phyloP scores from a whole-genome alignment of 1,140 invertebrate species.

The Aricia agestis region DNA sequence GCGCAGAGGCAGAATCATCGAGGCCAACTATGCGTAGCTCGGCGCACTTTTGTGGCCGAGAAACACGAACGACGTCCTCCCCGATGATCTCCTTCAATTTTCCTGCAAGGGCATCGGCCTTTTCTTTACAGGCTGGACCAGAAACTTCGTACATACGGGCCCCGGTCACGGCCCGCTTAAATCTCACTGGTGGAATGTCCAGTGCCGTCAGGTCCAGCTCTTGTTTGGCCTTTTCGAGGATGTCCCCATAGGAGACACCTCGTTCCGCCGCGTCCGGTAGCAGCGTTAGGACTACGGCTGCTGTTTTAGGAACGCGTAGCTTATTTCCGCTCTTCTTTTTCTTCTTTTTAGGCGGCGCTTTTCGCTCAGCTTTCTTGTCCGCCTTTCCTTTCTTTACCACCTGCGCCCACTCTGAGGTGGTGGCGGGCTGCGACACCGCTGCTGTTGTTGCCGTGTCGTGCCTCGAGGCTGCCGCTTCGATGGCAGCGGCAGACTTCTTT shows the following conservation, averaged over 20 bases:
- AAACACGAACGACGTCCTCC: background rate
- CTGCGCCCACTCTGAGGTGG: background rate
- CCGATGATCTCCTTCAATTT: conserved; percentile 9
- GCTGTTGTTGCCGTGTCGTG: background rate
- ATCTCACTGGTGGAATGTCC: conserved; percentile 5
- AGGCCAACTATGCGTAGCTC: background rate
- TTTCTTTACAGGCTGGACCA: background rate
- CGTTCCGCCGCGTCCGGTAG: conserved; percentile 19
- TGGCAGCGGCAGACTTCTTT: background rate
- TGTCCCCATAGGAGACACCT: conserved; percentile 14
- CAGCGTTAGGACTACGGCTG: conserved; percentile 22
- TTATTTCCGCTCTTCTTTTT: background rate
- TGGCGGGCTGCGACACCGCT: no score
- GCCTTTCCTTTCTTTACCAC: background rate
- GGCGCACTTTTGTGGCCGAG: conserved; percentile 18
- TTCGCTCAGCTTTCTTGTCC: background rate
- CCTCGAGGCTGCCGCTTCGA: background rate
- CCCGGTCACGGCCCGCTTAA: conserved; percentile 11
- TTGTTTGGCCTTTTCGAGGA: conserved; percentile 11
- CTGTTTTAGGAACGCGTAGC: conserved; percentile 11
- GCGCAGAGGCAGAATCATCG: conserved; percentile 15
- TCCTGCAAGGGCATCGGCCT: conserved; percentile 24
- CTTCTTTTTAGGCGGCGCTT: background rate
- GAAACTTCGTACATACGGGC: conserved; percentile 24
- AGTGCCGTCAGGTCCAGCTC: conserved; percentile 12